phyloP scores from a whole-genome alignment of 2,888 invertebrate species.

The Sphaerophoria taeniata region DNA sequence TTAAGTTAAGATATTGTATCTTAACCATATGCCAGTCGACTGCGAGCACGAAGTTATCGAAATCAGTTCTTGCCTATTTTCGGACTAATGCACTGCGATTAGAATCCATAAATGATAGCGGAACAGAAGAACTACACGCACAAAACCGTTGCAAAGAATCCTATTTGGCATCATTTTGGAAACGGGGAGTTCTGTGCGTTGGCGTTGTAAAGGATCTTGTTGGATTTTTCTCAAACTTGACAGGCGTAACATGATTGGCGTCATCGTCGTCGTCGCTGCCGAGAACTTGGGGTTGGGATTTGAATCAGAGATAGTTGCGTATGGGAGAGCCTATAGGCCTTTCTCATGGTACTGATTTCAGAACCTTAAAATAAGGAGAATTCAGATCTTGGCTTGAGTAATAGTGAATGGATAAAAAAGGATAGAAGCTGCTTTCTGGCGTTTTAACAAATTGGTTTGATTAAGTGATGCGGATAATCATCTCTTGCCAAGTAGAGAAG shows the following conservation, averaged over 20 bases:
- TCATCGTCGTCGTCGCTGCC: conserved; percentile 29
- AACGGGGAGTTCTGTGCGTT: not conserved
- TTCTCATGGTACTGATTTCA: conserved; percentile 62
- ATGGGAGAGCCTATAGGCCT: conserved; percentile 68
- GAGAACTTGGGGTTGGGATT: conserved; percentile 32
- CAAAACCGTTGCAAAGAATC: conserved; percentile 71
- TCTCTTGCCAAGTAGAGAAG: conserved; percentile 46
- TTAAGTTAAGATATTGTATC: conserved; percentile 18
- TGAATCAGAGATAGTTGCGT: conserved; percentile 51
- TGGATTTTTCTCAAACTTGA: conserved; percentile 46
- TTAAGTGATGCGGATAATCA: conserved; percentile 66
- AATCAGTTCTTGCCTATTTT: conserved; percentile 53
- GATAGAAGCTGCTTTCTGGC: conserved; percentile 13
- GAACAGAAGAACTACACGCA: conserved; percentile 70
- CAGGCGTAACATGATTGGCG: conserved; percentile 65
- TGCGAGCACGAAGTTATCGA: conserved; percentile 54
- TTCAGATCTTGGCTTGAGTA: not conserved
- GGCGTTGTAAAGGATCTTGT: conserved; percentile 18
- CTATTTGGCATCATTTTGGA: conserved; percentile 38
- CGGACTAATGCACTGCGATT: conserved; percentile 73
- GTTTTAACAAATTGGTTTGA: conserved; percentile 68
- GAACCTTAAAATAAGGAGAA: conserved; percentile 28
- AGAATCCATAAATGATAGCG: conserved; percentile 70
- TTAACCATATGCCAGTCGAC: not conserved
- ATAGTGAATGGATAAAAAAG: not conserved